Evolutionary conservation across 2,888 invertebrate genomes (phyloP).

Genomic region (Xestobium rufovillosum): DNA sequence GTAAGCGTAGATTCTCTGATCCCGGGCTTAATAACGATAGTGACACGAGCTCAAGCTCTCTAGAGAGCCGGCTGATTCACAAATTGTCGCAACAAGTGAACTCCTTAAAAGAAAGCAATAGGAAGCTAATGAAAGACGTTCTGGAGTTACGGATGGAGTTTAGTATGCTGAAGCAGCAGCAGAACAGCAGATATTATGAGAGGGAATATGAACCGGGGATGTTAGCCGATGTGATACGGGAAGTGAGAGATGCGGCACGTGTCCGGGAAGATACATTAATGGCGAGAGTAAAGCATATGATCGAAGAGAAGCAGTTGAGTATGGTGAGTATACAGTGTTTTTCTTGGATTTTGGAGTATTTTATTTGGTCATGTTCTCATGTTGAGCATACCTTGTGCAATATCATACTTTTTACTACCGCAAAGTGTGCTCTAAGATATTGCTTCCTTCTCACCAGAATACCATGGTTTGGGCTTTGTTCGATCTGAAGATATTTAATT

Average conservation of each 20-base stretch:
- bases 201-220: conserved; percentile 62
- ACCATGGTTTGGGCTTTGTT: too few species aligned
- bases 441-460: too few species aligned
- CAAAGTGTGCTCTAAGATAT: too few species aligned
- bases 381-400: too few species aligned
- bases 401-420: too few species aligned
- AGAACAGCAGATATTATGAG: conserved; percentile 34
- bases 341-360: conserved; percentile 4
- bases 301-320: conserved; percentile 48
- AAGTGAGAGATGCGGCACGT: conserved; percentile 65
- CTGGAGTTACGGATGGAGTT: conserved; percentile 63
- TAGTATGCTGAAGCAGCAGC: conserved; percentile 38
- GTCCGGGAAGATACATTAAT: conserved; percentile 65
- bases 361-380: neutral
- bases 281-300: conserved; percentile 52
- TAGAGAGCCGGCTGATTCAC: conserved; percentile 52
- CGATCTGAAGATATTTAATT: too few species aligned
- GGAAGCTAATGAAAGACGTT: conserved; percentile 67
- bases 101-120: conserved; percentile 62
- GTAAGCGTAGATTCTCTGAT: conserved; percentile 58
- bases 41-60: conserved; percentile 44
- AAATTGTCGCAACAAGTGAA: conserved; percentile 68
- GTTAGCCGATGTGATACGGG: conserved; percentile 63
- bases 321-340: conserved; percentile 38
- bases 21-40: conserved; percentile 51